phyloP scores from a whole-genome alignment of 2,113 vertebrate genomes.

The Xerus inauris region DNA sequence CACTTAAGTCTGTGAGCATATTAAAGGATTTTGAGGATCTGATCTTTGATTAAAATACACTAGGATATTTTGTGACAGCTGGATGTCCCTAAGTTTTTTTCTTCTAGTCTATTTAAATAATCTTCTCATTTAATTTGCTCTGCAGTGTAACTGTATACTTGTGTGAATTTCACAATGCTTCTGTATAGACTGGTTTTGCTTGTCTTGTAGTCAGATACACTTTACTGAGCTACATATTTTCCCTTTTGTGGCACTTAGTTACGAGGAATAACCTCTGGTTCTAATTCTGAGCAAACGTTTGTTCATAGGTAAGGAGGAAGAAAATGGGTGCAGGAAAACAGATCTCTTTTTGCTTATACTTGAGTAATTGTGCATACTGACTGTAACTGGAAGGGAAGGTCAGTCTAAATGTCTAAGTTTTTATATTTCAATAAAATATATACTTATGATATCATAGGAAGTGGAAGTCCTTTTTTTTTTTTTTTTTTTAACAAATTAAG shows the following conservation, averaged over 20 bases:
- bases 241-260: neutral
- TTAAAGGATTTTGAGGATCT: neutral
- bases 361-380: neutral
- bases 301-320: conserved; percentile 20
- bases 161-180: neutral
- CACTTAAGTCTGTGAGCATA: neutral
- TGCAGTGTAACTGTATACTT: neutral
- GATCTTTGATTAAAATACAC: conserved; percentile 5
- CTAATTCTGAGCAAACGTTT: neutral
- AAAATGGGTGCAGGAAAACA: neutral
- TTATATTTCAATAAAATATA: neutral
- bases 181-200: neutral
- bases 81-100: neutral
- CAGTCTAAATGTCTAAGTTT: neutral
- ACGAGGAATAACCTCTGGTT: neutral
- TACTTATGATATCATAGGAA: neutral
- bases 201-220: neutral
- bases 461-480: neutral
- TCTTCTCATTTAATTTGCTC: neutral
- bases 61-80: conserved; percentile 14
- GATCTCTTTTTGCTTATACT: neutral
- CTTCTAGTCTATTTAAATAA: conserved; percentile 11
- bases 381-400: neutral
- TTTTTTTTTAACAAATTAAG: conserved; percentile 2
- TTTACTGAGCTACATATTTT: neutral